Conservation (phyloP, 2,888 invertebrate species). For the Reticulitermes lucifugus region DNA sequence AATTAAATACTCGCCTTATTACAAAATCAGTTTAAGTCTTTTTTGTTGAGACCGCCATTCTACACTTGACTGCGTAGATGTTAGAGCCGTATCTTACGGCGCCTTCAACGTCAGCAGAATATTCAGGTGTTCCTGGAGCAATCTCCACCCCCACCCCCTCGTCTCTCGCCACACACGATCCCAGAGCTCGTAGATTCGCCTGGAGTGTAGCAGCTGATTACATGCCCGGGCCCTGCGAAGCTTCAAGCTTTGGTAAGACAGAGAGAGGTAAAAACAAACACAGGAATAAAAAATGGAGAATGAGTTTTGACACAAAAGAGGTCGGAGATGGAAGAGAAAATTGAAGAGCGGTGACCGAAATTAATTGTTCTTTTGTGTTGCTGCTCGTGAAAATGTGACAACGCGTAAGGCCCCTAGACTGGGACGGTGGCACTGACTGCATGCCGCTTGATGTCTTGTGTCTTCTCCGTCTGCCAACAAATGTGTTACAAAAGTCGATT, state of each 20-base stretch:
- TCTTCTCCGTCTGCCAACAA: neutral
- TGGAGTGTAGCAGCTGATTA: slow-evolving; percentile 12
- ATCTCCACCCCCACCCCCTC: neutral
- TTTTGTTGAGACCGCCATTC: no score
- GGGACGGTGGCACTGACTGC: neutral
- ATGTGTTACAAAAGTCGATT: slow-evolving; percentile 26
- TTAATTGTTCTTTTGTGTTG: slow-evolving; percentile 49
- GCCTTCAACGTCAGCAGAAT: slow-evolving; percentile 21
- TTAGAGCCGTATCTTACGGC: neutral
- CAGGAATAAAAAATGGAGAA: slow-evolving; percentile 41
- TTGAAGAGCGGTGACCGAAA: slow-evolving; percentile 48
- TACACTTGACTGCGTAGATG: neutral
- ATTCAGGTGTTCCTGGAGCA: slow-evolving; percentile 20
- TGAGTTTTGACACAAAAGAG: slow-evolving; percentile 44
- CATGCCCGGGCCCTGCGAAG: slow-evolving; percentile 9
- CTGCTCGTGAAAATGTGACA: slow-evolving; percentile 26
- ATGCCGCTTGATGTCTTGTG: neutral
- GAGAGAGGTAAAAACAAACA: slow-evolving; percentile 41
- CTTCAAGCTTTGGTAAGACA: slow-evolving; percentile 31
- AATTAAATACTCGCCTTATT: no score
- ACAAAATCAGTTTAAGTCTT: no score
- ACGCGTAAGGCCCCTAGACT: slow-evolving; percentile 23
- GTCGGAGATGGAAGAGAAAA: slow-evolving; percentile 40
- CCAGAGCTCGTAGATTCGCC: neutral
- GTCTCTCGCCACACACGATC: neutral